These are phyloP conservation scores for Callinectes sapidus DNA, from an alignment of 2,888 invertebrate genomes.

Conservation along the genomic window DNA sequence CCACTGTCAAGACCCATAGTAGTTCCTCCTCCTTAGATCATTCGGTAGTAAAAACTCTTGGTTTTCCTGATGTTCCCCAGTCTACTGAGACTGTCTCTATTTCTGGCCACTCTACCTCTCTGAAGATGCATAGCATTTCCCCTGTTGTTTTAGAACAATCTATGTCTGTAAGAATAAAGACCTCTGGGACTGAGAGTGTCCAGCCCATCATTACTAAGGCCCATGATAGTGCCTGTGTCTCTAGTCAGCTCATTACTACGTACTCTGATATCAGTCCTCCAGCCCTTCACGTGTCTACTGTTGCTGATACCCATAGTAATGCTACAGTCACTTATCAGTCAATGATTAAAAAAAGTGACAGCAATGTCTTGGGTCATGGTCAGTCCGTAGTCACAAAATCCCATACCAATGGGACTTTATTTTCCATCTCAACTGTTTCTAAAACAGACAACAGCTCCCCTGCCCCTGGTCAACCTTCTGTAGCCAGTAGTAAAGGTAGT, in stretches of 20 bases:
- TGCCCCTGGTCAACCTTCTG: not conserved
- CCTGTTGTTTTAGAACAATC: not conserved
- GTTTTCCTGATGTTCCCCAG: not conserved
- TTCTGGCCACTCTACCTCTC: not conserved
- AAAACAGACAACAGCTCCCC: not conserved
- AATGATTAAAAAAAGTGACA: not conserved
- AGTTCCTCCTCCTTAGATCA: not conserved
- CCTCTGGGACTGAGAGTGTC: not conserved
- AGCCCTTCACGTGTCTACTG: not conserved
- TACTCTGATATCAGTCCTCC: not conserved
- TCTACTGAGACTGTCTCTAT: not conserved
- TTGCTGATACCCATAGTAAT: not conserved
- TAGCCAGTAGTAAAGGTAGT: not conserved
- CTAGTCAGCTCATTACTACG: not conserved
- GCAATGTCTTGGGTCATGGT: not conserved
- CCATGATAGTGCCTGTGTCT: not conserved
- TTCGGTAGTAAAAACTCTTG: not conserved
- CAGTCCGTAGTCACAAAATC: not conserved
- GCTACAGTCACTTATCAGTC: not conserved
- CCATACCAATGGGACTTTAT: not conserved
- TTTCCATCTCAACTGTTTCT: not conserved
- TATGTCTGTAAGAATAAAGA: not conserved
- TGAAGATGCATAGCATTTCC: not conserved
- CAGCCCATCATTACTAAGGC: not conserved
- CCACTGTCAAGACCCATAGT: not conserved